Conservation (phyloP, 2,113 vertebrate genomes). For the Vulpes lagopus region DNA sequence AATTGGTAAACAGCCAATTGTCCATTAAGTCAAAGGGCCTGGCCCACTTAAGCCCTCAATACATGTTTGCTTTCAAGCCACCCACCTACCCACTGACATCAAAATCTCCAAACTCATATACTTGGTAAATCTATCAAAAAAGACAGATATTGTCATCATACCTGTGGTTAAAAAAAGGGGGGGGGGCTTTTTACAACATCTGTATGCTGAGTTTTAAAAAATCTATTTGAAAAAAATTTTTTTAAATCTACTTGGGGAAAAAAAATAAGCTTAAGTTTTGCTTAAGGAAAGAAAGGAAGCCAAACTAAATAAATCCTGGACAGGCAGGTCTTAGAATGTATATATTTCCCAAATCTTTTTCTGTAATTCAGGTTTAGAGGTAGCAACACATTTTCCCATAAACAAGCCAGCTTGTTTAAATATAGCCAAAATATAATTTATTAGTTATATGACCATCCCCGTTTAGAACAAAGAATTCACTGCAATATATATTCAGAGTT, state of each 20-base stretch:
- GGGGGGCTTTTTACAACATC: slow-evolving; percentile 3
- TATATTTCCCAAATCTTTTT: slow-evolving; percentile 33
- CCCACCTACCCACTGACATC: background rate
- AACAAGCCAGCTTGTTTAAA: slow-evolving; percentile 42
- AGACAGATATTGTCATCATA: background rate
- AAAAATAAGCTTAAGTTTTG: background rate
- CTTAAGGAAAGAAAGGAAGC: slow-evolving; percentile 27
- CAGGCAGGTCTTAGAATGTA: slow-evolving; percentile 4
- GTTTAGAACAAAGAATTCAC: slow-evolving; percentile 36
- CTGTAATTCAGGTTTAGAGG: slow-evolving; percentile 1
- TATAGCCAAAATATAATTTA: slow-evolving; percentile 26
- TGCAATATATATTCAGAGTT: background rate
- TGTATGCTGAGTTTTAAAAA: slow-evolving; percentile 7
- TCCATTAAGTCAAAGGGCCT: background rate
- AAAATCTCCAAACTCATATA: background rate
- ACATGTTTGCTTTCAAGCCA: background rate
- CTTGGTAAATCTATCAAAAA: background rate
- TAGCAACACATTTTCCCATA: background rate
- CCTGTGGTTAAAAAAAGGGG: background rate
- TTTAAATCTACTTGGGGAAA: too few species aligned
- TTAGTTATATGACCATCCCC: background rate
- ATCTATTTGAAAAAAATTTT: background rate
- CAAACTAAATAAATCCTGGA: slow-evolving; percentile 56
- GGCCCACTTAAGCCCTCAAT: background rate
- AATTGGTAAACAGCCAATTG: slow-evolving; percentile 15